These are phyloP conservation scores for Sylvia atricapilla DNA, from an alignment of 2,113 vertebrate genomes.

Conservation along the genomic window DNA sequence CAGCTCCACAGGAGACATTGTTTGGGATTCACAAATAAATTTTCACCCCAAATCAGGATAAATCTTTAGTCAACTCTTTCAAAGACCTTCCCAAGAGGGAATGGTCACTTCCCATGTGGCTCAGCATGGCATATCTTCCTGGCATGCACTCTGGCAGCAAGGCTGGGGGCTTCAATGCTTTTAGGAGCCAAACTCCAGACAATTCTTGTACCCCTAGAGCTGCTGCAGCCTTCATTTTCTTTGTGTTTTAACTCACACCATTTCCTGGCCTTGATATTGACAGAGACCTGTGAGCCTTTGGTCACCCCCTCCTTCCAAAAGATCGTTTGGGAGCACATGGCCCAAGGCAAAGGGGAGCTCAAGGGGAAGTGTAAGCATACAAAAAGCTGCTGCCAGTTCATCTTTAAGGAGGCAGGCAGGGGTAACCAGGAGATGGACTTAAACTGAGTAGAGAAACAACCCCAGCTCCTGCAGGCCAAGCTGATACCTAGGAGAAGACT, in stretches of 20 bases:
- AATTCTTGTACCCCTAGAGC: background rate
- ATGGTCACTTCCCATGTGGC: background rate
- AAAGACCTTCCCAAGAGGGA: background rate
- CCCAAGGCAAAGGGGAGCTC: background rate
- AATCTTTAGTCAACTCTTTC: background rate
- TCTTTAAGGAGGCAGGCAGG: background rate
- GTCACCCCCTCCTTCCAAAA: background rate
- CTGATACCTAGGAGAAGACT: background rate
- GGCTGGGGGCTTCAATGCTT: background rate
- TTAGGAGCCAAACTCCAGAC: background rate
- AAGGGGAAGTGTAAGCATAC: background rate
- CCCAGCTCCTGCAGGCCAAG: background rate
- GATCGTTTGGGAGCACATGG: background rate
- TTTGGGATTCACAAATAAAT: slow-evolving; percentile 37
- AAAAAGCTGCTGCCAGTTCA: background rate
- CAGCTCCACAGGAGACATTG: background rate
- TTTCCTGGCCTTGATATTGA: background rate
- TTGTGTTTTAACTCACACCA: background rate
- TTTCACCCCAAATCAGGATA: slow-evolving; percentile 44
- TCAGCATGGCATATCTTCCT: background rate
- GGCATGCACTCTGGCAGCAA: accelerated
- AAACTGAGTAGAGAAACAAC: background rate
- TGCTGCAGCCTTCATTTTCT: background rate
- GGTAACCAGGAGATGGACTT: background rate
- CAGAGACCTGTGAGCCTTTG: background rate